Evolutionary conservation across 2,797 vertebrate genomes (phyloP).

Genomic region (Scleropages formosus): DNA sequence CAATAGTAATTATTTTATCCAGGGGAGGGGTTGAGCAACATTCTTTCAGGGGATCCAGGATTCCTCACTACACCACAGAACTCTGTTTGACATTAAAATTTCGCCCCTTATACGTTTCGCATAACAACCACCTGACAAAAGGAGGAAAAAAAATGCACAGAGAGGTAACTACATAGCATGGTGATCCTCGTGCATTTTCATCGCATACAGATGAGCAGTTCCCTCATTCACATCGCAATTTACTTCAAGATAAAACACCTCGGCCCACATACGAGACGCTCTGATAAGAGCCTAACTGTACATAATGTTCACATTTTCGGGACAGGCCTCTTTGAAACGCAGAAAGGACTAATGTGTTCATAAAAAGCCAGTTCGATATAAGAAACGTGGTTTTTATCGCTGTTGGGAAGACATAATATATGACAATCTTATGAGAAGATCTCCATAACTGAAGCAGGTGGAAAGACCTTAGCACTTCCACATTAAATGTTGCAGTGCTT

Average conservation of each 20-base stretch:
- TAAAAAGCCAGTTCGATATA: slow-evolving; percentile 5
- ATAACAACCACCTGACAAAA: slow-evolving; percentile 33
- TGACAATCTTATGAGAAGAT: slow-evolving; percentile 32
- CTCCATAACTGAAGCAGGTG: background rate
- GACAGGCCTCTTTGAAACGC: background rate
- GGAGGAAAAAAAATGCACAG: slow-evolving; percentile 23
- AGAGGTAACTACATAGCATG: slow-evolving; percentile 32
- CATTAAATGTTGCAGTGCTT: background rate
- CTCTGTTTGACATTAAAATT: too few species aligned
- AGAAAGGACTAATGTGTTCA: background rate
- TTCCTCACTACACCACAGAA: too few species aligned
- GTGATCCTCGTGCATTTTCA: slow-evolving; percentile 41
- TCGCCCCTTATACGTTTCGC: too few species aligned
- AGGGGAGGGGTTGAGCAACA: too few species aligned
- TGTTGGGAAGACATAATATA: slow-evolving; percentile 31
- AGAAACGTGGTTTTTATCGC: background rate
- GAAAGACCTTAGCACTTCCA: background rate
- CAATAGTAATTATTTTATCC: too few species aligned
- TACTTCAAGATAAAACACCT: background rate
- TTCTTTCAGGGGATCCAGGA: too few species aligned
- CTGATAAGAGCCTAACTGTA: slow-evolving; percentile 3
- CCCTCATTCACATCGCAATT: slow-evolving; percentile 32
- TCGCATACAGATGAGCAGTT: slow-evolving; percentile 34
- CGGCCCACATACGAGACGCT: background rate
- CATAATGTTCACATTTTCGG: background rate